Evolutionary conservation across 2,797 vertebrate species (phyloP), one percentile per base, ranked within the genome.

Genomic region (Morus bassanus): DNA sequence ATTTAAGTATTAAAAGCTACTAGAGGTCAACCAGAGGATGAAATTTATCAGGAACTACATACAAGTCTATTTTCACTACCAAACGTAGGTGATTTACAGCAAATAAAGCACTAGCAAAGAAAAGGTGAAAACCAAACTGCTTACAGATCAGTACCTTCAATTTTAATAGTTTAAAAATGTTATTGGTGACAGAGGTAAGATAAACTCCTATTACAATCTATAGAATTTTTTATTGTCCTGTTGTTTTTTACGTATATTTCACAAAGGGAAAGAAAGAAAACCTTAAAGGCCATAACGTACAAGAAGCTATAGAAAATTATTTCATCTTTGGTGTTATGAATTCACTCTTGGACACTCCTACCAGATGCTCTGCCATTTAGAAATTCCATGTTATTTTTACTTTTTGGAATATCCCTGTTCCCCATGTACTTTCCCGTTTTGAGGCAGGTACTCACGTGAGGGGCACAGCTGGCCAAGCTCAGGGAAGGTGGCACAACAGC

Each of bases 371-470:
- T 87, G 30, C 54, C 7, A 2, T 12, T 33, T 11, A 31, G 7
- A 63, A 70, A 33, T 24, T 11, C 31, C 28, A 4, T 0, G 11
- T 35, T 25, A 3, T 33, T 69, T 72, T 43, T 24, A 11, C 23
- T 23, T 19, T 57, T 41, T 9, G 31, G 50, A 72, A 53, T 10
- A 5, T 5, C 25, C 16, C 21, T 0, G 4, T 53, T 64, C 27
- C 33, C 25, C 2, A 1, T 30, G 33, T 37, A 39, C 63, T 17
- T 21, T 45, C 23, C n/a, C 48, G 21, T 21, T 51, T 10, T 61
- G n/a, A 51, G 45, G 46, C 28, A 54, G 67, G 61, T 70, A 95
- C 97, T 97, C 90, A 99, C 98, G 57, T 91, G 95, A 82, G 95
- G 93, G 41, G 92, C 95, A 89, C 95, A 94, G 89, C 96, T 96